Conservation (phyloP, 2,113 vertebrate species). For the Cyphomyrus plagiostoma region DNA sequence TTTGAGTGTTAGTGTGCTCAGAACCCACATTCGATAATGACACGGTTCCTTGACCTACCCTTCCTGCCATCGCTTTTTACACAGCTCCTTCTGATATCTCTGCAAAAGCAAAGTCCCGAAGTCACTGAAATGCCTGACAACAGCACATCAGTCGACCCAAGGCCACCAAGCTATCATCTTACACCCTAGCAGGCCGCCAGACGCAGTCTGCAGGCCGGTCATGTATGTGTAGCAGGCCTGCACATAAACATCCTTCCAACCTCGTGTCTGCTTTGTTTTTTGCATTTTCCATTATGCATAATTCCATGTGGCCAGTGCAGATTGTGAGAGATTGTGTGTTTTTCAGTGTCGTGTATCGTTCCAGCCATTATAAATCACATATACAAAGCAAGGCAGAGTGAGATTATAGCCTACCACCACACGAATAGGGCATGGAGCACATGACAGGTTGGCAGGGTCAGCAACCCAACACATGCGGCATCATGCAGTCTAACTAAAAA, state of each 20-base stretch:
- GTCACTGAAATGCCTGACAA: background rate
- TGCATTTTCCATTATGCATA: background rate
- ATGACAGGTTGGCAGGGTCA: background rate
- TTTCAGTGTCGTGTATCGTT: background rate
- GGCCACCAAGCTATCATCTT: background rate
- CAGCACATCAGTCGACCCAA: background rate
- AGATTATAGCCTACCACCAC: background rate
- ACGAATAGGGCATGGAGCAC: background rate
- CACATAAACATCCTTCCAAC: background rate
- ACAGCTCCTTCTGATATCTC: background rate
- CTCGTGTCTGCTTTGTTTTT: background rate
- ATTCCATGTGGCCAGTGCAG: background rate
- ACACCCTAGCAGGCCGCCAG: background rate
- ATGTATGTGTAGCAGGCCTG: background rate
- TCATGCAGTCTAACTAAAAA: background rate
- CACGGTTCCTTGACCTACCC: background rate
- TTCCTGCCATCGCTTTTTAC: background rate
- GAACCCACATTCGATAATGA: background rate
- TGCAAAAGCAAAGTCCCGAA: background rate
- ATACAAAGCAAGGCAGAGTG: background rate
- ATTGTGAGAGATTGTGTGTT: background rate
- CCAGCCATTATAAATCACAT: background rate
- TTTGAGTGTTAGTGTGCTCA: background rate
- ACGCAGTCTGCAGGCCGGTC: background rate
- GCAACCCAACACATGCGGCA: background rate